A percentile compares a stretch with the other conserved stretches of the same genome.
phyloP scores from a whole-genome alignment of 2,113 vertebrate genomes.

The Opisthocomus hoazin region DNA sequence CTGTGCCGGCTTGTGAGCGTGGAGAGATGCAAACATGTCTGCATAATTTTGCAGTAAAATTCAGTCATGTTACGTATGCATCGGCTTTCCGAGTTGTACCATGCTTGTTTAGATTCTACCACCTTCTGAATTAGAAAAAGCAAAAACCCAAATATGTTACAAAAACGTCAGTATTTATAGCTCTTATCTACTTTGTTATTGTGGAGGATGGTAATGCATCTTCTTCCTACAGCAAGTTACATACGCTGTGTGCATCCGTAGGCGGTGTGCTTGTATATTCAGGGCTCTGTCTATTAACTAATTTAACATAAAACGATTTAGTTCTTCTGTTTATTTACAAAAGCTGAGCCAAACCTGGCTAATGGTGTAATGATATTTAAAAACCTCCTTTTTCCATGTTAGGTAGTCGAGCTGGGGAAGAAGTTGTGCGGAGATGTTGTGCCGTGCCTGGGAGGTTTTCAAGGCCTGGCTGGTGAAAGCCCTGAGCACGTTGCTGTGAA shows the following conservation, averaged over 20 bases:
- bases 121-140: not conserved
- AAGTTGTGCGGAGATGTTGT: not conserved
- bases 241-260: slow-evolving; percentile 1
- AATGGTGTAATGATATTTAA: not conserved
- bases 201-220: slow-evolving; percentile 10
- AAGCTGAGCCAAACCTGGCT: not conserved
- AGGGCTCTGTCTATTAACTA: slow-evolving; percentile 39
- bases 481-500: not conserved
- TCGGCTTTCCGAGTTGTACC: not conserved
- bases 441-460: not conserved
- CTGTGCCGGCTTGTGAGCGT: not conserved
- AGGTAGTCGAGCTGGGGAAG: not conserved
- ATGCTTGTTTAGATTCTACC: not conserved
- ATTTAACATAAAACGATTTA: not conserved
- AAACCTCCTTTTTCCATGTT: not conserved
- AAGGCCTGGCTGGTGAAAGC: not conserved
- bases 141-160: not conserved
- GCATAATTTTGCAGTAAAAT: not conserved
- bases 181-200: not conserved
- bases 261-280: slow-evolving; percentile 12
- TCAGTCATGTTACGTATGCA: not conserved
- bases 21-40: not conserved
- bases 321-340: slow-evolving; percentile 17
- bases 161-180: not conserved
- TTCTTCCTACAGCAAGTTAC: not conserved